phyloP scores from a whole-genome alignment of 2,888 invertebrate genomes.

The Eristalis intricaria region DNA sequence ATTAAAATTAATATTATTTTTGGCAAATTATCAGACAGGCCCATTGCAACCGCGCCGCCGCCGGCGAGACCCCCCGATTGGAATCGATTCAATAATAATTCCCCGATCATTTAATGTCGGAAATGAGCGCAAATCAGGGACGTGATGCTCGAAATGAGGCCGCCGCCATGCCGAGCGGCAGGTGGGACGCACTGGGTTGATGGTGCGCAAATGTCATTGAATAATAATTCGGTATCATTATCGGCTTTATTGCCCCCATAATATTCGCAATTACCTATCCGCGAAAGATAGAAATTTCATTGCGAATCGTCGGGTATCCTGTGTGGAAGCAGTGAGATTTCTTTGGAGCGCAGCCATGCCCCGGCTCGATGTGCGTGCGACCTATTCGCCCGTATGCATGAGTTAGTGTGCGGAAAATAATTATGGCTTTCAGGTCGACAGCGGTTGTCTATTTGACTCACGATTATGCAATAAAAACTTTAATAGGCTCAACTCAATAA shows the following conservation, averaged over 20 bases:
- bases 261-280: conserved; percentile 68
- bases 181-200: neutral
- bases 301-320: conserved; percentile 3
- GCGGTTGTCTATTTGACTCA: conserved; percentile 75
- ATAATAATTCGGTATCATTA: conserved; percentile 77
- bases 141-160: conserved; percentile 35
- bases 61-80: conserved; percentile 28
- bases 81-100: conserved; percentile 58
- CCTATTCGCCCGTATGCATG: neutral
- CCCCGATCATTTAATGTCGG: conserved; percentile 54
- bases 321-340: conserved; percentile 1
- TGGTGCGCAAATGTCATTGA: conserved; percentile 73
- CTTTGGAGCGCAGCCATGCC: neutral
- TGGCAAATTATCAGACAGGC: conserved; percentile 64
- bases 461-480: conserved; percentile 78
- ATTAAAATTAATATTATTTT: conserved; percentile 74
- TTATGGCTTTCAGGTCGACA: conserved; percentile 28
- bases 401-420: neutral
- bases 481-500: conserved; percentile 57
- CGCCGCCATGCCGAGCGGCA: neutral
- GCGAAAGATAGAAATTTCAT: conserved; percentile 65
- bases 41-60: conserved; percentile 9
- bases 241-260: conserved; percentile 74
- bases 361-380: neutral
- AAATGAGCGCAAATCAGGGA: conserved; percentile 56